These are phyloP conservation scores for Spialia ferax DNA, from an alignment of 2,888 invertebrate species.

Conservation along the genomic window DNA sequence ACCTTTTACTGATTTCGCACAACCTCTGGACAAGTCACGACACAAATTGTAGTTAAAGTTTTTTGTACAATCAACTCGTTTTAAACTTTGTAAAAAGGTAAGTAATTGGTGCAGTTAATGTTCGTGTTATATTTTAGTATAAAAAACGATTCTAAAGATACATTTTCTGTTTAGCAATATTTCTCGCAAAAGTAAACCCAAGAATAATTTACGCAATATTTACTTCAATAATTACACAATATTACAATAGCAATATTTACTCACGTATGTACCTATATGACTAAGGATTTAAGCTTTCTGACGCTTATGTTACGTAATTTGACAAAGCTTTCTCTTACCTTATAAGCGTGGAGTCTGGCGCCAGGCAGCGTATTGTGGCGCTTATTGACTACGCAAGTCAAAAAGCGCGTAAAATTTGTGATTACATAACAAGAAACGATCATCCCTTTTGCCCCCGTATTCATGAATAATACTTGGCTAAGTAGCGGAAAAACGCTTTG, in stretches of 20 bases:
- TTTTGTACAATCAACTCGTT: conserved; percentile 6
- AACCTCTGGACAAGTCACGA: conserved; percentile 12
- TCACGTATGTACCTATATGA: conserved; percentile 16
- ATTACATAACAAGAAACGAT: not conserved
- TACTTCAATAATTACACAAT: too few relatives aligned
- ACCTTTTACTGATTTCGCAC: conserved; percentile 34
- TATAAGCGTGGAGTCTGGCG: conserved; percentile 21
- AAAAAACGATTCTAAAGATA: not conserved
- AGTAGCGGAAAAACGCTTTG: too few relatives aligned
- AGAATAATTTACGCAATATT: conserved; percentile 7
- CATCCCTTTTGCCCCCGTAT: not conserved
- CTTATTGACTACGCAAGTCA: conserved; percentile 11
- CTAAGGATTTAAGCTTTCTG: conserved; percentile 33
- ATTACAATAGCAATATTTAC: not conserved
- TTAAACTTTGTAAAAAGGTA: conserved; percentile 7
- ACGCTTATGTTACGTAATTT: conserved; percentile 29
- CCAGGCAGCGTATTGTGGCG: not conserved
- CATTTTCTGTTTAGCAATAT: not conserved
- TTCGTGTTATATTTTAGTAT: not conserved
- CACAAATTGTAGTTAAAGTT: conserved; percentile 17
- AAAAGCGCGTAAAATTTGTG: conserved; percentile 7
- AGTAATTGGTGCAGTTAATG: conserved; percentile 2
- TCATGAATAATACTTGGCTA: too few relatives aligned
- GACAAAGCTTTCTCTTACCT: conserved; percentile 37
- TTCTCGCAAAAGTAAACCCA: not conserved